Evolutionary conservation across 2,797 vertebrate genomes (phyloP).

Genomic region (Oceanodroma leucorhoa): DNA sequence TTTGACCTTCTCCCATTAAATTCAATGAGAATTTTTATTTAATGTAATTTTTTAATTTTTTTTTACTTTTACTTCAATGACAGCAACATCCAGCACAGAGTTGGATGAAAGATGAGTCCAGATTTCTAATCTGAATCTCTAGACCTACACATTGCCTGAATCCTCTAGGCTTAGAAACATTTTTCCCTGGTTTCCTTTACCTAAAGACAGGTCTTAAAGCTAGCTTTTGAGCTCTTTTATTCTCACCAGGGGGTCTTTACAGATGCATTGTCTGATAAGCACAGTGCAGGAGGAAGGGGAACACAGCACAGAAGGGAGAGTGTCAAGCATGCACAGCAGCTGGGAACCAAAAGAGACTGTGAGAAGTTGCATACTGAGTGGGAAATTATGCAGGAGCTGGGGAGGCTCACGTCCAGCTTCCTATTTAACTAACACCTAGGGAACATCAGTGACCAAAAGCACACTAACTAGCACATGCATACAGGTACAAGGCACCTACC

Average conservation of each 20-base stretch:
- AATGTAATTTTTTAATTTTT: neutral
- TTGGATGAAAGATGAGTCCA: neutral
- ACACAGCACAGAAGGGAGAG: neutral
- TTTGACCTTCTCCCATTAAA: neutral
- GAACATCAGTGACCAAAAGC: neutral
- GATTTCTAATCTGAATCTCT: neutral
- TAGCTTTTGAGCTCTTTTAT: neutral
- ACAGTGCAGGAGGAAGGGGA: neutral
- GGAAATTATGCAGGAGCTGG: neutral
- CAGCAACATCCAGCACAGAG: neutral
- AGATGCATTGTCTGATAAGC: neutral
- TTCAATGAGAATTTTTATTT: neutral
- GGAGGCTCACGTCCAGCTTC: rapidly evolving
- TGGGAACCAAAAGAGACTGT: neutral
- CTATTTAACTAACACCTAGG: neutral
- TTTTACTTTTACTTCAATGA: neutral
- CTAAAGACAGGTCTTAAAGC: neutral
- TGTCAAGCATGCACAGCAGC: neutral
- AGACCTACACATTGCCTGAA: neutral
- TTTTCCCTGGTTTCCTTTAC: neutral
- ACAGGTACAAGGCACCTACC: neutral
- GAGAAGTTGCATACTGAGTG: neutral
- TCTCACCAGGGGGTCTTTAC: neutral
- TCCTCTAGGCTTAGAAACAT: neutral
- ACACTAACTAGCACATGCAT: neutral